These are phyloP conservation scores for Thereuonema tuberculata DNA, from an alignment of 1,140 invertebrate species.

Conservation along the genomic window DNA sequence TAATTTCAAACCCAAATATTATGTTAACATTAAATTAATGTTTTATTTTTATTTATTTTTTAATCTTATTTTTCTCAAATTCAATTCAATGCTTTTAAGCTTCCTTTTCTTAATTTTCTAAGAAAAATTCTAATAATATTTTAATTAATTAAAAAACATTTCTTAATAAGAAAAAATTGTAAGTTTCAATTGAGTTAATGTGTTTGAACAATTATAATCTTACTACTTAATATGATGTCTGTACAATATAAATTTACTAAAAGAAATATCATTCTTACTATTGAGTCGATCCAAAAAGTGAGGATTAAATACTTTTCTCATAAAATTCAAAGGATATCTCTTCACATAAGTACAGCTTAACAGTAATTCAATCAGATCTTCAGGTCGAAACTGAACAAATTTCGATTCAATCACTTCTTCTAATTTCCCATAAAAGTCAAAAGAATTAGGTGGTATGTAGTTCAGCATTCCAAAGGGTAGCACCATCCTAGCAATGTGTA, in stretches of 20 bases:
- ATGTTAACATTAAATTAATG: too few species aligned
- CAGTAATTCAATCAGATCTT: constrained; percentile 44
- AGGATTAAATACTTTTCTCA: constrained; percentile 44
- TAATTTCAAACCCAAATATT: too few species aligned
- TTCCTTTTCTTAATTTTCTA: too few species aligned
- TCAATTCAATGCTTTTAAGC: too few species aligned
- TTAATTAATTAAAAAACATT: too few species aligned
- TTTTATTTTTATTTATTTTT: too few species aligned
- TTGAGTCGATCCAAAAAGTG: constrained; percentile 46
- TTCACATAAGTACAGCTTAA: constrained; percentile 48
- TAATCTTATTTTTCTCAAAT: too few species aligned
- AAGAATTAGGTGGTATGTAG: constrained; percentile 38
- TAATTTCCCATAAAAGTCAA: constrained; percentile 43
- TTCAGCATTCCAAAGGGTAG: constrained; percentile 47
- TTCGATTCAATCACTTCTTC: constrained; percentile 42
- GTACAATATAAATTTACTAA: neutral
- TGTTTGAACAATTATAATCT: constrained; percentile 7
- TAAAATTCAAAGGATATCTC: constrained; percentile 47
- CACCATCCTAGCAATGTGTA: constrained; percentile 43
- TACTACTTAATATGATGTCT: neutral
- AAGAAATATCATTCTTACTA: constrained; percentile 23
- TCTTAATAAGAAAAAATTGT: too few species aligned
- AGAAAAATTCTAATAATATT: too few species aligned
- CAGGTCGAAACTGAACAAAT: constrained; percentile 43
- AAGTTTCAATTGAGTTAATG: too few species aligned